Conservation (phyloP, 2,113 vertebrate species). For the Perognathus longimembris region DNA sequence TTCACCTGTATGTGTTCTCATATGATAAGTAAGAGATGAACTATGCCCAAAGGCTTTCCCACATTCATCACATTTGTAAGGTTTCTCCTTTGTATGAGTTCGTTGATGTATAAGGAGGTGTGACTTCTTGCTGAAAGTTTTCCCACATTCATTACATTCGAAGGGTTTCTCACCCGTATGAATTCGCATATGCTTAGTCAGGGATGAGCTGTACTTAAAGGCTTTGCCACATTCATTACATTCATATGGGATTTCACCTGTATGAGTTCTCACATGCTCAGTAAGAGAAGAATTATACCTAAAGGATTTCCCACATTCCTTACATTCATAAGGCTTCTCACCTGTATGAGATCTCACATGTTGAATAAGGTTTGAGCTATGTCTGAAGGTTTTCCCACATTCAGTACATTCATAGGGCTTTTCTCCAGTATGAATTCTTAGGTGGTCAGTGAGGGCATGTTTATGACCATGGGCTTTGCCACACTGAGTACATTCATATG, state of each 20-base stretch:
- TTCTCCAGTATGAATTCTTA: constrained; percentile 81
- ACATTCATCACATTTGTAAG: constrained; percentile 87
- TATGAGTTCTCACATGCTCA: constrained; percentile 82
- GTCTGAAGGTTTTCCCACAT: constrained; percentile 80
- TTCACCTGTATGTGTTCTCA: constrained; percentile 80
- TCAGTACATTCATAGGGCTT: constrained; percentile 77
- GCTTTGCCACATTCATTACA: constrained; percentile 81
- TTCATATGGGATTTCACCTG: constrained; percentile 79
- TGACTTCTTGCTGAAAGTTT: constrained; percentile 80
- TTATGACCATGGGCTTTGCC: constrained; percentile 81
- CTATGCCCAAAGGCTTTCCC: constrained; percentile 83
- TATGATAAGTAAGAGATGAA: constrained; percentile 80
- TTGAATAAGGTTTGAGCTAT: constrained; percentile 80
- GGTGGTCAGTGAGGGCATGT: constrained; percentile 79
- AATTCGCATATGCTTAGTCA: constrained; percentile 81
- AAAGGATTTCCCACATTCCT: constrained; percentile 84
- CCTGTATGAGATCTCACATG: constrained; percentile 79
- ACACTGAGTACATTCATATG: constrained; percentile 77
- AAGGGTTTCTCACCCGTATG: constrained; percentile 83
- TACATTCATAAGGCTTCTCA: constrained; percentile 81
- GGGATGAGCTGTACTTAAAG: constrained; percentile 81
- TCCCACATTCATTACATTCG: constrained; percentile 78
- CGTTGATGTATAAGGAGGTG: constrained; percentile 78
- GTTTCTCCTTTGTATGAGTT: constrained; percentile 80
- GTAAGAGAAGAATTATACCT: constrained; percentile 81